Evolutionary conservation across 2,888 invertebrate species (phyloP), one percentile per base, ranked within the genome.

Genomic region (Trachelus tabidus): DNA sequence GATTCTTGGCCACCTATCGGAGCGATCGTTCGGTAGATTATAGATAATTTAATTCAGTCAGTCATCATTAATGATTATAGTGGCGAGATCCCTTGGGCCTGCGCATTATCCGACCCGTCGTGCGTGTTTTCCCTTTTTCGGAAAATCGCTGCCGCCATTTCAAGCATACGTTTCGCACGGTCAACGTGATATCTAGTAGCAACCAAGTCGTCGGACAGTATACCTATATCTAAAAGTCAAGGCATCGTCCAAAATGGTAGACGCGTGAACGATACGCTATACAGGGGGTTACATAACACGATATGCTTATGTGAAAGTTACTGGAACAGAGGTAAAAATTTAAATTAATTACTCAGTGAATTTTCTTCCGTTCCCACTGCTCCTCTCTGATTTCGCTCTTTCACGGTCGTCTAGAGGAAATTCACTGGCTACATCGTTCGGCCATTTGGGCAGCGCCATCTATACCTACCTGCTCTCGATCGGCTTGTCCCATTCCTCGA

Each of bases 31-130:
- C 77, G 68, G 81, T 79, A 85, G 87, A 89, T 90, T 89, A 89
- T 82, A 81, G 89, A 88, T 90, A 89, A 91, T 90, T 89, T 87
- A 87, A 90, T 88, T 90, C 90, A 89, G 87, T 88, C 88, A 87
- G 87, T 87, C 84, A 85, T 87, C 87, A 79, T 85, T 88, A 88
- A 86, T 87, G 89, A 90, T 89, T 87, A 88, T 83, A 85, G 86
- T 84, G 84, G 78, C 80, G 79, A 79, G 73, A 6, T 34, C 75
- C 69, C n/a, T n/a, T 31, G 68, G 75, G 78, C 75, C 77, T 75
- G 77, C 75, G 80, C 76, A 85, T 85, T 85, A 83, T 80, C 77
- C 80, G 75, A 40, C 71, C 74, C 71, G 68, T 37, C 33, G 12
- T 31, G 74, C 35, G 23, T 35, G 12, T 23, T 35, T 74, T 11